phyloP scores from a whole-genome alignment of 2,888 invertebrate genomes.

The Heliconius charithonia region DNA sequence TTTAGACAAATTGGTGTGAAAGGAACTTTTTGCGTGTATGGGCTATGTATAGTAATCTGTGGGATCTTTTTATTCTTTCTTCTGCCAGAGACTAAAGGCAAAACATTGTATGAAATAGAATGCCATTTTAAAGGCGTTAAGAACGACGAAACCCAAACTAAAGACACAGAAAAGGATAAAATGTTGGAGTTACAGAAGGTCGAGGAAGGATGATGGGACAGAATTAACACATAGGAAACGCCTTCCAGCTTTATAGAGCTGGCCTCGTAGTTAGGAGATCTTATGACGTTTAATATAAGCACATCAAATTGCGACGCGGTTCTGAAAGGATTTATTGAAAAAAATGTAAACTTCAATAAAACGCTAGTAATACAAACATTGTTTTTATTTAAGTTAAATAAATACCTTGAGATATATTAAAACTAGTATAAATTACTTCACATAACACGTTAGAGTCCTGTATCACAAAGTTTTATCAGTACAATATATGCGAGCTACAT shows the following conservation, averaged over 20 bases:
- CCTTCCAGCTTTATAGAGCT: constrained; percentile 60
- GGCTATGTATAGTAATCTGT: constrained; percentile 80
- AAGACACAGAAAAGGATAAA: constrained; percentile 61
- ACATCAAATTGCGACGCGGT: not conserved
- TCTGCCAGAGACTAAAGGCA: constrained; percentile 88
- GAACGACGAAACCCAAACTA: constrained; percentile 32
- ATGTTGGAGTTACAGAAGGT: constrained; percentile 72
- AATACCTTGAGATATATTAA: constrained; percentile 37
- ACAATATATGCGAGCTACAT: constrained; percentile 72
- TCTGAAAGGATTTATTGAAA: not conserved
- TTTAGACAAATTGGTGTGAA: constrained; percentile 80
- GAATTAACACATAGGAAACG: constrained; percentile 56
- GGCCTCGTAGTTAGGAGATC: constrained; percentile 56
- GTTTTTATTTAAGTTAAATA: constrained; percentile 40
- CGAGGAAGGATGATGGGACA: constrained; percentile 68
- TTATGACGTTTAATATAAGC: constrained; percentile 33
- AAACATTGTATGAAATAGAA: constrained; percentile 87
- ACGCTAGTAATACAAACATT: constrained; percentile 15
- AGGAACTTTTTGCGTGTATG: constrained; percentile 86
- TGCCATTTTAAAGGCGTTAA: constrained; percentile 75
- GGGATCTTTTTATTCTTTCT: constrained; percentile 82
- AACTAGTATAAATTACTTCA: constrained; percentile 26
- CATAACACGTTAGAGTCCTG: constrained; percentile 27
- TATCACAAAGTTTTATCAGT: constrained; percentile 53
- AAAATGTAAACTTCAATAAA: constrained; percentile 32